A percentile compares a stretch with the other conserved stretches of the same genome.
These are phyloP conservation scores for Leucophenga varia DNA, from an alignment of 1,140 invertebrate genomes.

Conservation along the genomic window DNA sequence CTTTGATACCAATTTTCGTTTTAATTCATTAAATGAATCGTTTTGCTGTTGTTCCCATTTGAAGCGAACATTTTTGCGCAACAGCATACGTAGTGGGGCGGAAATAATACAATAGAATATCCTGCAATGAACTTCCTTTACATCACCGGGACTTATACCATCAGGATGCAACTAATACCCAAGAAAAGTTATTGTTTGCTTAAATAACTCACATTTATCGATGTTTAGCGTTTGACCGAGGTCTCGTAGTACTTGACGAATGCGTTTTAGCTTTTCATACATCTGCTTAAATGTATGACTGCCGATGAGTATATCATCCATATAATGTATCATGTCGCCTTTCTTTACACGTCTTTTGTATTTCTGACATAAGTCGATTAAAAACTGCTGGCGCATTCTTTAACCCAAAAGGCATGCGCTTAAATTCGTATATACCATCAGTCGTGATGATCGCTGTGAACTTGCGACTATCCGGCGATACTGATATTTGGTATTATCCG, in stretches of 20 bases:
- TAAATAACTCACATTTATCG: background rate
- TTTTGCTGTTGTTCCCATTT: conserved; percentile 26
- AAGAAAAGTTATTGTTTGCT: background rate
- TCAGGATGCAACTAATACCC: background rate
- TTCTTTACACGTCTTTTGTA: background rate
- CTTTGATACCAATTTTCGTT: conserved; percentile 23
- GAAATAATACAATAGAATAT: conserved; percentile 31
- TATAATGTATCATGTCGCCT: background rate
- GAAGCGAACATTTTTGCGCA: conserved; percentile 26
- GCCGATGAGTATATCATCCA: conserved; percentile 1
- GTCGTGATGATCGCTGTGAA: no score
- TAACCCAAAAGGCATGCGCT: background rate
- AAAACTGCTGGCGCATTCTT: background rate
- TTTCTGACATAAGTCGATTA: background rate
- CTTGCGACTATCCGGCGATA: no score
- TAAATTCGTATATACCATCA: no score
- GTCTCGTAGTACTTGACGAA: background rate
- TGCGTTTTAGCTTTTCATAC: background rate
- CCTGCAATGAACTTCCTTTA: conserved; percentile 26
- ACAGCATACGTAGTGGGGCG: conserved; percentile 6
- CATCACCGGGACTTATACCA: background rate
- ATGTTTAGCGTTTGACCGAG: background rate
- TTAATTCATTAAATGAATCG: conserved; percentile 39
- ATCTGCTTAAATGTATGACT: no score
- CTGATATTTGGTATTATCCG: no score